phyloP scores from a whole-genome alignment of 2,113 vertebrate genomes.

The Anser brachyrhynchus region DNA sequence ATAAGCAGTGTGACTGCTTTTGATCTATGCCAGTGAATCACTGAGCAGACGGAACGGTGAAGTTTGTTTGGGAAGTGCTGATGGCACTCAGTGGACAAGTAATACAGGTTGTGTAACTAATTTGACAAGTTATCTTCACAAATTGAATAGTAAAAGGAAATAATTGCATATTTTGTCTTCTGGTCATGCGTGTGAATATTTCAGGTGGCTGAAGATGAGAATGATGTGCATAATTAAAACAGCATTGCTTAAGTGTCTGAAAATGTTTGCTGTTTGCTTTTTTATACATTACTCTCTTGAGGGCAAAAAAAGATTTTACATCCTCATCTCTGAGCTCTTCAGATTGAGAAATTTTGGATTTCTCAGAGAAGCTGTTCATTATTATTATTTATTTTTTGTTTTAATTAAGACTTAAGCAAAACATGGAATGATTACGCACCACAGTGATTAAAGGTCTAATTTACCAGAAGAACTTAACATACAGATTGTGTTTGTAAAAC shows the following conservation, averaged over 20 bases:
- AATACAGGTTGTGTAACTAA: not conserved
- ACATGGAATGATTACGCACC: not conserved
- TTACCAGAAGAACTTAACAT: not conserved
- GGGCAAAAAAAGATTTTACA: not conserved
- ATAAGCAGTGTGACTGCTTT: not conserved
- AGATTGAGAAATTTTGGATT: not conserved
- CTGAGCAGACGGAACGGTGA: not conserved
- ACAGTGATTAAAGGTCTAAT: not conserved
- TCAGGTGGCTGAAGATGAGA: not conserved
- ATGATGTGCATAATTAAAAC: not conserved
- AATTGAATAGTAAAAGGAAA: slow-evolving; percentile 24
- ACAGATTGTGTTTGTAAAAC: not conserved
- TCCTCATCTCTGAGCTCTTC: not conserved
- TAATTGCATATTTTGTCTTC: not conserved
- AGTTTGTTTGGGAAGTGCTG: not conserved
- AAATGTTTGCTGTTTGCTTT: not conserved
- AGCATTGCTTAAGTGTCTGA: not conserved
- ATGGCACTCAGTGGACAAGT: not conserved
- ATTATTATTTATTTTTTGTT: not conserved
- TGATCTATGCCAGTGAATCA: not conserved
- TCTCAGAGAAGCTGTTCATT: not conserved
- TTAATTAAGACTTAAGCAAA: not conserved
- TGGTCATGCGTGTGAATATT: not conserved
- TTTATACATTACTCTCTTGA: not conserved
- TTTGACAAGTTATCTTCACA: not conserved